A percentile compares a stretch with the other conserved stretches of the same genome.
Evolutionary conservation across 2,888 invertebrate genomes (phyloP).

Genomic region (Oasisia sp.): DNA sequence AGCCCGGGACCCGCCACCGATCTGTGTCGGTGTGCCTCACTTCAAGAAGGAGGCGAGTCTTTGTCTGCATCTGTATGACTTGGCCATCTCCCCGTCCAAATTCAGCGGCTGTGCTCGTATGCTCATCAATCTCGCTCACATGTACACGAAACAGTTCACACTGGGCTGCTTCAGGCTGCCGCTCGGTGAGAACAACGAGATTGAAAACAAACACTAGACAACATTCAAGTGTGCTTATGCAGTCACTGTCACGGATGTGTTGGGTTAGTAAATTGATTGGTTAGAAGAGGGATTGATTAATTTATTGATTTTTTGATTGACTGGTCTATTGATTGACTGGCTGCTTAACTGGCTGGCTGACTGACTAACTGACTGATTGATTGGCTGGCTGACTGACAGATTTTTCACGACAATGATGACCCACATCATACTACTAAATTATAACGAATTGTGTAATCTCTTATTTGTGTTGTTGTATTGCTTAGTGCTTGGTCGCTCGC

Average conservation of each 20-base stretch:
- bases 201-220: not conserved
- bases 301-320: no score
- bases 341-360: no score
- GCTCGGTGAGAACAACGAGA: not conserved
- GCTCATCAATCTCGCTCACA: not conserved
- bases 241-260: not conserved
- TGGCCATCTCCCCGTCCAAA: not conserved
- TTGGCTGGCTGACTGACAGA: no score
- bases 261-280: no score
- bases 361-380: no score
- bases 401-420: no score
- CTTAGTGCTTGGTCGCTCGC: no score
- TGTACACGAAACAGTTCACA: not conserved
- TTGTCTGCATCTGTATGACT: not conserved
- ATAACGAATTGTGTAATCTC: no score
- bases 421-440: no score
- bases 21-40: not conserved
- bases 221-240: not conserved
- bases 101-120: not conserved
- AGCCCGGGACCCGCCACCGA: not conserved
- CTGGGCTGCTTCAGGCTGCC: not conserved
- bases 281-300: no score
- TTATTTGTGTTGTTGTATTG: no score
- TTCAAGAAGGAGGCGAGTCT: not conserved
- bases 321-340: no score